These are phyloP conservation scores for Lontra canadensis DNA, from an alignment of 2,113 vertebrate genomes.

Conservation along the genomic window DNA sequence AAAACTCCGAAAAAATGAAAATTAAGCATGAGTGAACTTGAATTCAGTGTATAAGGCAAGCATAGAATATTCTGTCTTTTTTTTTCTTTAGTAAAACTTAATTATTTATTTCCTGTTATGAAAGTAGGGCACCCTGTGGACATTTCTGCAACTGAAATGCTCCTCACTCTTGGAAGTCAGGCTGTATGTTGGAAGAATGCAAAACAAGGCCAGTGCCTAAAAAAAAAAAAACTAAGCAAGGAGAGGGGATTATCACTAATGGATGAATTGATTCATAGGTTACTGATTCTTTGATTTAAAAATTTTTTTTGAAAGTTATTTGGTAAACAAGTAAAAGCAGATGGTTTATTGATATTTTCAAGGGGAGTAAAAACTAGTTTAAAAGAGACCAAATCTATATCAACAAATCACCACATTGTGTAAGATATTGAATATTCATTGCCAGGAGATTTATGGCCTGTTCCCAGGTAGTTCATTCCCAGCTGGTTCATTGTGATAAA, in stretches of 20 bases:
- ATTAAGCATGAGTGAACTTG: neutral
- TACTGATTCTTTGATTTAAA: neutral
- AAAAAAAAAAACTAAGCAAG: neutral
- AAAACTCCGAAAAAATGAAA: neutral
- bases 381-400: conserved; percentile 78
- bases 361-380: conserved; percentile 78
- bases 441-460: conserved; percentile 78
- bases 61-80: neutral
- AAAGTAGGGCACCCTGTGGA: neutral
- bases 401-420: conserved; percentile 76
- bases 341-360: conserved; percentile 83
- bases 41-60: neutral
- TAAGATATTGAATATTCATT: conserved; percentile 78
- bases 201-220: neutral
- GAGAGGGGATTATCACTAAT: neutral
- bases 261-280: neutral
- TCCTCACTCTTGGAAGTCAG: conserved; percentile 21
- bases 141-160: conserved; percentile 15
- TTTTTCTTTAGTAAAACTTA: neutral
- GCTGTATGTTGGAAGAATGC: neutral
- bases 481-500: conserved; percentile 80
- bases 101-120: conserved; percentile 14
- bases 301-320: conserved; percentile 73
- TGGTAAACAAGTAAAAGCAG: conserved; percentile 83
- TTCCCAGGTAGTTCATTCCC: conserved; percentile 76